Evolutionary conservation across 2,113 vertebrate genomes (phyloP).

Genomic region (Acrocephalus kingi): DNA sequence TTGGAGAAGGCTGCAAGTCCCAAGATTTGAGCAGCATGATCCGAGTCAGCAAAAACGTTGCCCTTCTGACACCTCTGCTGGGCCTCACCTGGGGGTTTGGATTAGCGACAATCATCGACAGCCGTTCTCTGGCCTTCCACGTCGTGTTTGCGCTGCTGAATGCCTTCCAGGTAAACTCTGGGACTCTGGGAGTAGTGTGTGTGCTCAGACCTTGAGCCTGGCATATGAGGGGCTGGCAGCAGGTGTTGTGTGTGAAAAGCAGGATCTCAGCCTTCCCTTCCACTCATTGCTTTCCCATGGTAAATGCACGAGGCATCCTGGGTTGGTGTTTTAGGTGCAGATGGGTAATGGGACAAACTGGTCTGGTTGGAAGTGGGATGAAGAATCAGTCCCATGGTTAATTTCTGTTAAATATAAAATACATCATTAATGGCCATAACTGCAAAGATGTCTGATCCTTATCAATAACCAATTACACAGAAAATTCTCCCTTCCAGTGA

Average conservation of each 20-base stretch:
- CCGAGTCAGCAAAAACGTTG: slow-evolving; percentile 79
- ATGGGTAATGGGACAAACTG: neutral
- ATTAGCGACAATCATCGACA: slow-evolving; percentile 69
- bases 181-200: neutral
- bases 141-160: slow-evolving; percentile 82
- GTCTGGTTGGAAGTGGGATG: neutral
- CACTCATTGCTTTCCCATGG: rapidly evolving
- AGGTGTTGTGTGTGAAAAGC: neutral
- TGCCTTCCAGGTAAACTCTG: slow-evolving; percentile 81
- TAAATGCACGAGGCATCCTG: rapidly evolving
- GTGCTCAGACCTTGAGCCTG: neutral
- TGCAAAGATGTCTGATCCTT: neutral
- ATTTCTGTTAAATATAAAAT: neutral
- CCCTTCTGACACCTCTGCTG: slow-evolving; percentile 85
- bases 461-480: neutral
- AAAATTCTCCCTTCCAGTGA: neutral
- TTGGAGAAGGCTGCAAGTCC: slow-evolving; percentile 73
- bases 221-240: neutral
- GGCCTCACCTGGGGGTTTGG: slow-evolving; percentile 90
- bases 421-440: neutral
- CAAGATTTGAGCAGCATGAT: slow-evolving; percentile 69
- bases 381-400: neutral
- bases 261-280: neutral
- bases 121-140: slow-evolving; percentile 49
- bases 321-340: neutral